phyloP scores from a whole-genome alignment of 1,140 invertebrate species.

The Platyura marginata region DNA sequence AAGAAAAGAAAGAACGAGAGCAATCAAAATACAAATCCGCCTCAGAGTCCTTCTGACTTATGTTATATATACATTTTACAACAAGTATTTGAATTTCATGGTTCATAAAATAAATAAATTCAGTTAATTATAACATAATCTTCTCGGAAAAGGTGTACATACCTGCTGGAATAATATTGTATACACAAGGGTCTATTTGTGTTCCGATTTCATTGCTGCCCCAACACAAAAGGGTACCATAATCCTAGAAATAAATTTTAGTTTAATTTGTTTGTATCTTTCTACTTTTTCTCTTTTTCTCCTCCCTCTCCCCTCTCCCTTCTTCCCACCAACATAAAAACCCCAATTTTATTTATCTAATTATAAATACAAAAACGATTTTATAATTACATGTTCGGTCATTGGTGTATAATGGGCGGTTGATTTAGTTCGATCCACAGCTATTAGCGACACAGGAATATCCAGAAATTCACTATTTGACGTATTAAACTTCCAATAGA shows the following conservation, averaged over 20 bases:
- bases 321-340: too few relatives aligned
- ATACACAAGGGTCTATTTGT: slow-evolving; percentile 55
- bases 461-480: slow-evolving; percentile 37
- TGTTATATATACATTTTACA: too few relatives aligned
- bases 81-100: neutral
- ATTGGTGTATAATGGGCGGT: slow-evolving; percentile 45
- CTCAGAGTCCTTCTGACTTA: too few relatives aligned
- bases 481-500: slow-evolving; percentile 64
- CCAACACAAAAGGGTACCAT: slow-evolving; percentile 59
- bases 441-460: slow-evolving; percentile 37
- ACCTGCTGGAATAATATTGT: slow-evolving; percentile 62
- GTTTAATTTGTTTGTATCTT: neutral
- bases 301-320: neutral
- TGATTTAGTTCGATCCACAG: slow-evolving; percentile 38
- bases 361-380: too few relatives aligned
- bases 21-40: too few relatives aligned
- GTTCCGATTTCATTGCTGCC: slow-evolving; percentile 53
- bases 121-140: neutral
- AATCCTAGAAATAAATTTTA: slow-evolving; percentile 32
- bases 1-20: too few relatives aligned
- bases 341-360: too few relatives aligned
- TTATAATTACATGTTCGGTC: slow-evolving; percentile 33
- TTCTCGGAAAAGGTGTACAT: slow-evolving; percentile 11
- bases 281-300: neutral
- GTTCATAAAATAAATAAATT: neutral